Base-by-base conservation (phyloP, 2,797 vertebrate species). In the Amniataba percoides region DNA sequence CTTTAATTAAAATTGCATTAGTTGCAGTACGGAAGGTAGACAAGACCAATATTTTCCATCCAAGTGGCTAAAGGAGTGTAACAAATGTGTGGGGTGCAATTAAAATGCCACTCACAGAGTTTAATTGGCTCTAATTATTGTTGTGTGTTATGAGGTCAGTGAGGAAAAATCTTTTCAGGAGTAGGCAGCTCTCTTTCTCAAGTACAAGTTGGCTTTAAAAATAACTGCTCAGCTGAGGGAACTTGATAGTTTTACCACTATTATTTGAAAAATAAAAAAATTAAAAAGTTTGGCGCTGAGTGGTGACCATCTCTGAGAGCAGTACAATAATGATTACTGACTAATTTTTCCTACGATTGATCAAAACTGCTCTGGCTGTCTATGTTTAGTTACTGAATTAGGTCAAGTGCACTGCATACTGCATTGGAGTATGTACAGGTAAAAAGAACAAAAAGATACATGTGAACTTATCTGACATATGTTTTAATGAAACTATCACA, bases 1-100 rank as follows among this genome's bases (percentile, higher is more conserved):
- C 82, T 88, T 82, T 79, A 69, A 91, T 91, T 89, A 88, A 88
- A 87, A 69, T 14, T 82, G 67, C 75, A 89, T 89, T 88, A 81
- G 85, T 82, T 89, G 73, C 87, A 87, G 85, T 71, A 31, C 74
- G 16, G 78, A 73, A 58, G 74, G 68, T 46, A 80, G 85, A 88
- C 87, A 74, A 78, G 74, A 85, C 70, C 65, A 87, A 90, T 83
- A 86, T 90, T 89, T 89, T 87, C 80, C 80, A 77, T 51, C 27
- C 36, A 73, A 69, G 58, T 40, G 36, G 62, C 60, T 75, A 45
- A 74, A 88, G 68, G 42, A 77, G 83, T 88, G 88, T 80, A 82
- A 81, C 85, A 65, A 91, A 90, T 85, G 81, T 43, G 71, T n/a
- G 23, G 77, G 46, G 31, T 39, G 81, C 65, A 71, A 90, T 84